Conservation (phyloP, 2,888 invertebrate genomes). For the Ochlodes sylvanus region DNA sequence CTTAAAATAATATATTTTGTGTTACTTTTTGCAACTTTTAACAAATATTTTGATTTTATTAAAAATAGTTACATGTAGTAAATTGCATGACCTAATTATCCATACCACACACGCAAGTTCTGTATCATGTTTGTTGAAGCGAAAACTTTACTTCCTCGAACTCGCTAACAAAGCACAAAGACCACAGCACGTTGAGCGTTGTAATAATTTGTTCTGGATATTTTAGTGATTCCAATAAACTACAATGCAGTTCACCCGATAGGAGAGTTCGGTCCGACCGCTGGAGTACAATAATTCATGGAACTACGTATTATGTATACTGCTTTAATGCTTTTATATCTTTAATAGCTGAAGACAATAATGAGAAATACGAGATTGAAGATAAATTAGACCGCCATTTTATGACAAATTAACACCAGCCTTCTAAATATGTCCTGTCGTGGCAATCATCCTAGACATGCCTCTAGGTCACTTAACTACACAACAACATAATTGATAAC, state of each 20-base stretch:
- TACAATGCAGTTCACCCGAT: background rate
- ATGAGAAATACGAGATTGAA: background rate
- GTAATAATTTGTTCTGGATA: slow-evolving; percentile 7
- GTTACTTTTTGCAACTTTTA: no score
- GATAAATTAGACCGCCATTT: background rate
- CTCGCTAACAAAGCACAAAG: slow-evolving; percentile 8
- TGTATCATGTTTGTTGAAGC: background rate
- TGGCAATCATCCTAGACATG: no score
- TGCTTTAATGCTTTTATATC: no score
- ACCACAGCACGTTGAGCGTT: background rate
- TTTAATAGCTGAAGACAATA: background rate
- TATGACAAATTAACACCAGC: background rate
- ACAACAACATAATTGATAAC: no score
- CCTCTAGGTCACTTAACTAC: no score
- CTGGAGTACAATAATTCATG: no score
- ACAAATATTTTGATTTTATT: no score
- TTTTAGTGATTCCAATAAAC: background rate
- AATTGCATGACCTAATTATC: background rate
- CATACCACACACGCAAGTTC: background rate
- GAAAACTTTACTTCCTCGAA: background rate
- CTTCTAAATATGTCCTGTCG: no score
- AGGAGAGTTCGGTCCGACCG: no score
- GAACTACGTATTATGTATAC: no score
- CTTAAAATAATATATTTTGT: no score
- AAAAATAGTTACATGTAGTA: no score